Conservation (phyloP, 2,113 vertebrate species). For the Pithys albifrons region DNA sequence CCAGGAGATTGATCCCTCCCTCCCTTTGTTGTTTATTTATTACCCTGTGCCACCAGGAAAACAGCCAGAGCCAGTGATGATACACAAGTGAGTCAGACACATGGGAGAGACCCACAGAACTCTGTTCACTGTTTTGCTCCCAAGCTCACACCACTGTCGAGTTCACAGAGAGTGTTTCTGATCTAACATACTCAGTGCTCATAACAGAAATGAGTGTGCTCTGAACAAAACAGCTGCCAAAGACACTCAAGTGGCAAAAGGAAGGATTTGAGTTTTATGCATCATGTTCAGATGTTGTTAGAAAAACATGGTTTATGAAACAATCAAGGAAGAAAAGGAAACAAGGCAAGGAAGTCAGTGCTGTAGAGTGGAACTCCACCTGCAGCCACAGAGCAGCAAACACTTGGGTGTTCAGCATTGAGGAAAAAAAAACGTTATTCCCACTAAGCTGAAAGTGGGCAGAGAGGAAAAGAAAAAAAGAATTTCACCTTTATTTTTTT, state of each 20-base stretch:
- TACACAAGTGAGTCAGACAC: background rate
- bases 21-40: background rate
- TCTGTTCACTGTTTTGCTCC: no score
- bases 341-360: background rate
- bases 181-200: no score
- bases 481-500: background rate
- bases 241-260: no score
- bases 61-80: accelerated
- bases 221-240: no score
- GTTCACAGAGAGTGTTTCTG: no score
- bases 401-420: background rate
- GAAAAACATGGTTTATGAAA: background rate
- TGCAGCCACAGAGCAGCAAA: background rate
- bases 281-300: background rate
- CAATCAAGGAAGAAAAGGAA: background rate
- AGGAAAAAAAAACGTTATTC: background rate
- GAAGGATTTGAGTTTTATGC: background rate
- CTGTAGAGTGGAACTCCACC: background rate
- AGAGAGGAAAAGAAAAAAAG: background rate
- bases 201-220: no score
- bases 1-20: background rate
- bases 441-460: background rate
- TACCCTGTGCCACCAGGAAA: background rate
- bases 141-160: no score
- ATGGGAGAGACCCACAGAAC: background rate